A percentile compares a stretch with the other conserved stretches of the same genome.
These are phyloP conservation scores for Palythoa grandis DNA, from an alignment of 92 coral and sea anemone species.

Conservation along the genomic window DNA sequence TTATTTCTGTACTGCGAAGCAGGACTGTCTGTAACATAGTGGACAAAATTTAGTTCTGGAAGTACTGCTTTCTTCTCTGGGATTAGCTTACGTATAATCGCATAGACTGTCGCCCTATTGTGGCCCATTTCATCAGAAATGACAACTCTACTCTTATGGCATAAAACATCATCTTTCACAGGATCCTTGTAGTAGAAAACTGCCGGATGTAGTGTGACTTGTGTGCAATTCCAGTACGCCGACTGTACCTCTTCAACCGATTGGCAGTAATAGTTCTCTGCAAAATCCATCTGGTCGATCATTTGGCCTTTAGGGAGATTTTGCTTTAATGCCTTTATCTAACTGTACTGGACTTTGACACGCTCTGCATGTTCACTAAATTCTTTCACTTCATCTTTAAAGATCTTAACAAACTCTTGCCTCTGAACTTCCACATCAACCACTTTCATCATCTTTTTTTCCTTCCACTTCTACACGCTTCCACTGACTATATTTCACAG, in stretches of 20 bases:
- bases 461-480: conserved; percentile 53
- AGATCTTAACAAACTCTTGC: neutral
- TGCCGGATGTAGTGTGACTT: too few relatives aligned
- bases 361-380: conserved; percentile 49
- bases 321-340: too few relatives aligned
- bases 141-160: neutral
- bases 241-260: too few relatives aligned
- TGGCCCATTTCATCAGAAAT: neutral
- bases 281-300: too few relatives aligned
- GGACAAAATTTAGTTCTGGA: neutral
- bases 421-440: conserved; percentile 1
- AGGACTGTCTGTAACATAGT: conserved; percentile 38
- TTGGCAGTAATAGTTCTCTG: too few relatives aligned
- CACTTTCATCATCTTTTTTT: conserved; percentile 54
- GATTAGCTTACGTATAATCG: neutral
- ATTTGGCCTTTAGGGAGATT: too few relatives aligned
- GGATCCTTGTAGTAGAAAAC: too few relatives aligned
- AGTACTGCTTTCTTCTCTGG: neutral
- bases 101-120: neutral
- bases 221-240: too few relatives aligned
- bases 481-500: conserved; percentile 49
- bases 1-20: conserved; percentile 65
- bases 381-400: conserved; percentile 29
- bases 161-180: too few relatives aligned
- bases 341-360: conserved; percentile 52